phyloP scores from a whole-genome alignment of 2,888 invertebrate species.

The Ormyrus rosae region DNA sequence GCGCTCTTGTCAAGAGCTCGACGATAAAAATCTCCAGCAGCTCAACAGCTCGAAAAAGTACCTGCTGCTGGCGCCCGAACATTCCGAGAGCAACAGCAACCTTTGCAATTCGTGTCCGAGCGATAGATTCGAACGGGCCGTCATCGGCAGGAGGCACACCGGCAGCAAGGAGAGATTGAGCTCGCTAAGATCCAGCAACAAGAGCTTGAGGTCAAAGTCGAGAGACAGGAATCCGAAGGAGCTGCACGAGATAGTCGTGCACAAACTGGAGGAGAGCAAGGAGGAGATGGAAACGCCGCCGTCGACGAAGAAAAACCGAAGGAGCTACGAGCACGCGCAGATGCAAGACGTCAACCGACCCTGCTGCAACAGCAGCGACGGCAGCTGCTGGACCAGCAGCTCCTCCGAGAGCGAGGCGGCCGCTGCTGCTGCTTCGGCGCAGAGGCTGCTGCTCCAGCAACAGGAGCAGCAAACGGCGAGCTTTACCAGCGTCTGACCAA shows the following conservation, averaged over 20 bases:
- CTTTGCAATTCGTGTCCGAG: background rate
- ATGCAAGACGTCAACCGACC: constrained; percentile 66
- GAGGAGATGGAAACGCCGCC: background rate
- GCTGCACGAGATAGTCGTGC: constrained; percentile 50
- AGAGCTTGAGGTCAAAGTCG: background rate
- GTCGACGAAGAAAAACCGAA: constrained; percentile 60
- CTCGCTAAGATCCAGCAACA: background rate
- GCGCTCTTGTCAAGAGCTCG: constrained; percentile 14
- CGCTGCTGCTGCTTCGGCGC: background rate
- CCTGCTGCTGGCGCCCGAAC: constrained; percentile 4
- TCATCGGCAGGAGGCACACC: constrained; percentile 5
- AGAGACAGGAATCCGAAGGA: background rate
- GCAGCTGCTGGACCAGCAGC: constrained; percentile 50
- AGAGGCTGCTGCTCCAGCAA: background rate
- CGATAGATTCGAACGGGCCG: background rate
- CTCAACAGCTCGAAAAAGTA: constrained; percentile 3
- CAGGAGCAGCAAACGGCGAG: constrained; percentile 3
- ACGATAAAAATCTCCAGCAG: background rate
- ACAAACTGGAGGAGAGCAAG: constrained; percentile 20
- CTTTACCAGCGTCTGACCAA: constrained; percentile 13
- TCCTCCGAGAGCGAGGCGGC: constrained; percentile 61
- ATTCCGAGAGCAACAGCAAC: background rate
- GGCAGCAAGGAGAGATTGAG: constrained; percentile 19
- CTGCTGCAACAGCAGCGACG: constrained; percentile 59
- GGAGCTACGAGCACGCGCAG: constrained; percentile 66